Percentiles rank a stretch among this genome's conserved stretches.
These are phyloP conservation scores for Galago senegalensis DNA, from an alignment of 2,797 vertebrate genomes.

Conservation along the genomic window DNA sequence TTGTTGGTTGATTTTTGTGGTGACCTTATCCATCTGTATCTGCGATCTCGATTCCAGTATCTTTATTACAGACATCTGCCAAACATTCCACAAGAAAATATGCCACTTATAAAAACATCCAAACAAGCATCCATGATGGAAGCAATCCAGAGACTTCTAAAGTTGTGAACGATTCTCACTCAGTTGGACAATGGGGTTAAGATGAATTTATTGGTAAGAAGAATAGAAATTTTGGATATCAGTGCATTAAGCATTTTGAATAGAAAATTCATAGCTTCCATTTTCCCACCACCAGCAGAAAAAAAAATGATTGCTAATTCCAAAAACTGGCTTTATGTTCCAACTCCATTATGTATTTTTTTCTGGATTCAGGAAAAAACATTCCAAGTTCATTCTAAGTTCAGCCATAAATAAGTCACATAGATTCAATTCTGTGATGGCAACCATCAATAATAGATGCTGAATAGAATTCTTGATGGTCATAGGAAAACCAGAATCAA, in stretches of 20 bases:
- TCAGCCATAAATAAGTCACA: constrained; percentile 28
- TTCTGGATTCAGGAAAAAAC: not conserved
- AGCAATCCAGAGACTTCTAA: constrained; percentile 15
- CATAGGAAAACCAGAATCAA: constrained; percentile 47
- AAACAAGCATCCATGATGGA: constrained; percentile 22
- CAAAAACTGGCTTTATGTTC: constrained; percentile 49
- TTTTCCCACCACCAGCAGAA: too few species aligned
- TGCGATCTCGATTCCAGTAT: constrained; percentile 29
- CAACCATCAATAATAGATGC: not conserved
- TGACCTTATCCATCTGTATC: constrained; percentile 52
- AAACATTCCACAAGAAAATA: constrained; percentile 61
- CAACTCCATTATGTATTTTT: not conserved
- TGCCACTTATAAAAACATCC: constrained; percentile 23
- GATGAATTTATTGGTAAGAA: constrained; percentile 13
- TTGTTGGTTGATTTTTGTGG: not conserved
- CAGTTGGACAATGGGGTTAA: not conserved
- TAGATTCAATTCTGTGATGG: constrained; percentile 22
- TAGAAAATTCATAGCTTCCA: not conserved
- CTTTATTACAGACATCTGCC: constrained; percentile 40
- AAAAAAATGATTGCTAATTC: constrained; percentile 6
- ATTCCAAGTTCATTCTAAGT: constrained; percentile 19
- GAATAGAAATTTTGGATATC: constrained; percentile 41
- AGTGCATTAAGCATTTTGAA: constrained; percentile 63
- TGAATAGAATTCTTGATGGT: not conserved
- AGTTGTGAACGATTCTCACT: constrained; percentile 18